These are phyloP conservation scores for Pimpla rufipes DNA, from an alignment of 2,888 invertebrate genomes.

Conservation along the genomic window DNA sequence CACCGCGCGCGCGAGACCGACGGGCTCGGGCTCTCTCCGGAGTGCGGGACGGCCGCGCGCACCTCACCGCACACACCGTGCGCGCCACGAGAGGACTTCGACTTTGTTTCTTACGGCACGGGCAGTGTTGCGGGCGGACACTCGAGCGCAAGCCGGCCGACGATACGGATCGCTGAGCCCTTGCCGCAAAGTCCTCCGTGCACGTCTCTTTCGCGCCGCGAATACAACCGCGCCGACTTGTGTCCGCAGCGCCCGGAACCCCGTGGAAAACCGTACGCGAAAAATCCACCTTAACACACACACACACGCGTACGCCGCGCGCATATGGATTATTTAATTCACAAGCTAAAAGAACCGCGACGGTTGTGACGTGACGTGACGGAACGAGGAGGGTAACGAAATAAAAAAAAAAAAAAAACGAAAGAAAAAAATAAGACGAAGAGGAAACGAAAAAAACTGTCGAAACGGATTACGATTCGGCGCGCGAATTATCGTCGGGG, in stretches of 20 bases:
- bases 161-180: conserved; percentile 73
- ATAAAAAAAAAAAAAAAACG: background rate
- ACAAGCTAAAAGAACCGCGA: background rate
- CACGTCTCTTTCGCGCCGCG: too few relatives aligned
- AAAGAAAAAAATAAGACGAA: background rate
- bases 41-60: conserved; percentile 43
- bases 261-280: background rate
- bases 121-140: conserved; percentile 69
- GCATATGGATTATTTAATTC: conserved; percentile 1
- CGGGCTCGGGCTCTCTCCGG: conserved; percentile 61
- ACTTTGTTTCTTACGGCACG: conserved; percentile 69
- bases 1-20: conserved; percentile 45
- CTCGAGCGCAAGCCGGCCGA: conserved; percentile 70
- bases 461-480: background rate
- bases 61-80: conserved; percentile 51
- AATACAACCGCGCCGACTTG: background rate
- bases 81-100: conserved; percentile 64
- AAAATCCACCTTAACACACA: conserved; percentile 9
- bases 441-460: conserved; percentile 1
- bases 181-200: conserved; percentile 66
- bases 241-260: too few relatives aligned
- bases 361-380: background rate
- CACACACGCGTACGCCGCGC: too few relatives aligned
- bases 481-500: conserved; percentile 15
- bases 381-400: background rate